Percentiles rank a stretch among this genome's conserved stretches.
Conservation (phyloP, 64 coral and sea anemone genomes). For the Catalaphyllia jardinei region DNA sequence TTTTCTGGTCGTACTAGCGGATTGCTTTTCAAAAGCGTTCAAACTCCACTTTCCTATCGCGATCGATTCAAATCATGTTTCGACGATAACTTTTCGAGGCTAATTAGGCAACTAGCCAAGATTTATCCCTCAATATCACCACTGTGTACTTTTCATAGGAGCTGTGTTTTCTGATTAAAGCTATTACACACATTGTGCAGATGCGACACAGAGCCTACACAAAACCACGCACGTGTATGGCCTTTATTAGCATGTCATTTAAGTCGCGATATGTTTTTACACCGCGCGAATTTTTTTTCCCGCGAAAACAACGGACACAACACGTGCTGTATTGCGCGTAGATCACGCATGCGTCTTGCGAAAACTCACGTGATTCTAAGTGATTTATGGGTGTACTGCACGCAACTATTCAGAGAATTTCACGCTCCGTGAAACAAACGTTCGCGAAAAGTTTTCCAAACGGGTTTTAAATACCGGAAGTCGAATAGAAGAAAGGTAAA, state of each 20-base stretch:
- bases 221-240: constrained; percentile 27
- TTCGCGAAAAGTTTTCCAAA: constrained; percentile 4
- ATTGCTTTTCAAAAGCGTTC: background rate
- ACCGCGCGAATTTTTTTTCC: constrained; percentile 25
- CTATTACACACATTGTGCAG: constrained; percentile 40
- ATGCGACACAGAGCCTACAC: constrained; percentile 25
- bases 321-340: constrained; percentile 19
- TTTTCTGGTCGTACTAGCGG: background rate
- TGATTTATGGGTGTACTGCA: constrained; percentile 35
- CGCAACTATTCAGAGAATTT: constrained; percentile 28
- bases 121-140: constrained; percentile 13
- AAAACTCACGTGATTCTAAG: constrained; percentile 39
- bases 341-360: background rate
- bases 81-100: constrained; percentile 15
- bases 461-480: constrained; percentile 43
- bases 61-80: constrained; percentile 6
- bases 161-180: constrained; percentile 34
- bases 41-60: background rate
- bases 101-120: constrained; percentile 25
- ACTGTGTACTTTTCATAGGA: constrained; percentile 26
- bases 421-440: constrained; percentile 5
- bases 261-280: background rate
- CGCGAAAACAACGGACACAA: constrained; percentile 39
- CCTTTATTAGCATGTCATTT: constrained; percentile 48
- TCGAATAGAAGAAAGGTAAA: background rate